These are phyloP conservation scores for Loris lydekkerianus DNA, from an alignment of 2,797 vertebrate species.

Conservation along the genomic window DNA sequence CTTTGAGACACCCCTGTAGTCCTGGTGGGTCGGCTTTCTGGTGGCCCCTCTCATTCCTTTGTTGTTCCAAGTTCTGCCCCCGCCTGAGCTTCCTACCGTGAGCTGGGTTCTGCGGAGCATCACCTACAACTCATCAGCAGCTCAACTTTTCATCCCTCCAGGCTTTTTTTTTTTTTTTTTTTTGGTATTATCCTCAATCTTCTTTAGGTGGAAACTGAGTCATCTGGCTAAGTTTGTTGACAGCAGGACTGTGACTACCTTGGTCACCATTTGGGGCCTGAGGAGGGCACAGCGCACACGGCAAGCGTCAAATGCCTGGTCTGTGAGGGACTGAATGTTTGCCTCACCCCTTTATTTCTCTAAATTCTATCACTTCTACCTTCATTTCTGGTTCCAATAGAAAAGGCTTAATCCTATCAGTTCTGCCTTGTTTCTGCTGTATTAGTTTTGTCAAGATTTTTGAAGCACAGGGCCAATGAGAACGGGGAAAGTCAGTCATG, in stretches of 20 bases:
- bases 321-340: not conserved
- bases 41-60: not conserved
- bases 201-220: not conserved
- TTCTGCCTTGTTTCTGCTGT: slow-evolving; percentile 29
- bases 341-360: not conserved
- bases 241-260: not conserved
- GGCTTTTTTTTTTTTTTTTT: not conserved
- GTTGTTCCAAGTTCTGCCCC: not conserved
- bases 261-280: not conserved
- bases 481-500: not conserved
- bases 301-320: not conserved
- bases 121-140: not conserved
- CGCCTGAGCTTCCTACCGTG: not conserved
- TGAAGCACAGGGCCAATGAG: not conserved
- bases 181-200: not conserved
- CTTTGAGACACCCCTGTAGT: not conserved
- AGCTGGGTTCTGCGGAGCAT: not conserved
- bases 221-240: not conserved
- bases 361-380: not conserved
- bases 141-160: not conserved
- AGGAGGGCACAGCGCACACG: not conserved
- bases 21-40: not conserved
- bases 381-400: slow-evolving; percentile 23
- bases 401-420: not conserved
- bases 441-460: not conserved